Conservation (phyloP, 64 coral and sea anemone genomes). For the Orbicella faveolata region DNA sequence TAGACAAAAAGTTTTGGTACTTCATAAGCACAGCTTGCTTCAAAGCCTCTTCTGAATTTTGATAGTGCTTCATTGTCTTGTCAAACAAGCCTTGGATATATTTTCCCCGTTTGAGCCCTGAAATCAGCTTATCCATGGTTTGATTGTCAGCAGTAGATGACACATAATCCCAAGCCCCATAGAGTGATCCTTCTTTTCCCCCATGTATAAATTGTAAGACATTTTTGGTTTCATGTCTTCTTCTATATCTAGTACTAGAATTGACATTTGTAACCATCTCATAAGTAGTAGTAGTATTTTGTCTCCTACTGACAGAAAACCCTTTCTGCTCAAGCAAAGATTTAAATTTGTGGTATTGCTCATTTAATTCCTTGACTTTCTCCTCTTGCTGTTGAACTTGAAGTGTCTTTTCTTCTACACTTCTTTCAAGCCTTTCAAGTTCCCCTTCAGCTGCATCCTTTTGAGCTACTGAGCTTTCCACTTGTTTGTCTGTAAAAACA, state of each 20-base stretch:
- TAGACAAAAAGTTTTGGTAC: too few relatives aligned
- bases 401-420: neutral
- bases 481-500: neutral
- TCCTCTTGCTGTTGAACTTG: slow-evolving; percentile 28
- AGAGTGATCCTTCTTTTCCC: slow-evolving; percentile 18
- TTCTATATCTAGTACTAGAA: neutral
- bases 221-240: slow-evolving; percentile 5
- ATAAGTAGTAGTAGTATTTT: neutral
- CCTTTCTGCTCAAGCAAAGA: neutral
- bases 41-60: slow-evolving; percentile 25
- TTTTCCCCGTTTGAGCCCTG: neutral
- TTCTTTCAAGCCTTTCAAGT: neutral
- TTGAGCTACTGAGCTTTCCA: neutral
- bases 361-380: neutral
- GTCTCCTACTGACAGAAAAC: neutral
- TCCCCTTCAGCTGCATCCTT: neutral
- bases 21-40: neutral
- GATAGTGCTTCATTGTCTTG: neutral
- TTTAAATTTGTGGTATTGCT: neutral
- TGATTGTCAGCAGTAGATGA: slow-evolving; percentile 18
- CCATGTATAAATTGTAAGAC: slow-evolving; percentile 15
- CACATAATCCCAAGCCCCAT: slow-evolving; percentile 9
- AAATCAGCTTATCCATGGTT: neutral
- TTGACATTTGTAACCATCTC: neutral
- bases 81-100: neutral